Conservation (phyloP, 1,140 invertebrate species). For the Papilio helenus region DNA sequence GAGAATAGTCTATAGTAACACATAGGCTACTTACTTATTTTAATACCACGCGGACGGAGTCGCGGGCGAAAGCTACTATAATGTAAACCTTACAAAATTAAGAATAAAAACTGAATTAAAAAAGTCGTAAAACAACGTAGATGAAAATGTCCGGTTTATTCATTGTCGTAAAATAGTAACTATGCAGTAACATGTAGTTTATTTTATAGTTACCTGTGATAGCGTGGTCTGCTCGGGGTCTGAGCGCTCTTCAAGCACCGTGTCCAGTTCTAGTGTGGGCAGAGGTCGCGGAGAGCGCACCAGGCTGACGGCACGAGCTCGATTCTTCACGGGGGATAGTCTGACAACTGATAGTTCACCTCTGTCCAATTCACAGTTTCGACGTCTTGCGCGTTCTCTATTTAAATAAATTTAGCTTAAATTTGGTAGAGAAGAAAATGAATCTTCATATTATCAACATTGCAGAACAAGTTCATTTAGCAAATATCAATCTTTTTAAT, state of each 20-base stretch:
- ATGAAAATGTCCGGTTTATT: too few species aligned
- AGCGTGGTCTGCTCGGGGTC: constrained; percentile 88
- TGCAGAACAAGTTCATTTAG: too few species aligned
- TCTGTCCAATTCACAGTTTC: constrained; percentile 90
- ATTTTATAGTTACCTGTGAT: constrained; percentile 60
- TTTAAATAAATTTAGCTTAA: constrained; percentile 22
- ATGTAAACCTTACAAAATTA: too few species aligned
- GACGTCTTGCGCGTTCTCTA: constrained; percentile 88
- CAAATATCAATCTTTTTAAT: neutral
- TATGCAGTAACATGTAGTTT: neutral
- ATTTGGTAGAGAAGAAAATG: neutral
- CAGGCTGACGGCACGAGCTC: constrained; percentile 86
- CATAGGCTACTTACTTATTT: too few species aligned
- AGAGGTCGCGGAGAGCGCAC: constrained; percentile 86
- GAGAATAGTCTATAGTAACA: too few species aligned
- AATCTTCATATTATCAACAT: neutral
- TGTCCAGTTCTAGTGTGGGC: constrained; percentile 90
- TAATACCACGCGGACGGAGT: too few species aligned
- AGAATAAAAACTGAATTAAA: too few species aligned
- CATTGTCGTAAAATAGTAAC: neutral
- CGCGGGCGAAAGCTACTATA: too few species aligned
- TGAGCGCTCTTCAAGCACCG: constrained; percentile 90
- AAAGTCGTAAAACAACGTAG: too few species aligned
- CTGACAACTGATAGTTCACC: constrained; percentile 91
- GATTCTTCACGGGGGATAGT: constrained; percentile 87